phyloP scores from a whole-genome alignment of 2,797 vertebrate species.

The Tenualosa ilisha region DNA sequence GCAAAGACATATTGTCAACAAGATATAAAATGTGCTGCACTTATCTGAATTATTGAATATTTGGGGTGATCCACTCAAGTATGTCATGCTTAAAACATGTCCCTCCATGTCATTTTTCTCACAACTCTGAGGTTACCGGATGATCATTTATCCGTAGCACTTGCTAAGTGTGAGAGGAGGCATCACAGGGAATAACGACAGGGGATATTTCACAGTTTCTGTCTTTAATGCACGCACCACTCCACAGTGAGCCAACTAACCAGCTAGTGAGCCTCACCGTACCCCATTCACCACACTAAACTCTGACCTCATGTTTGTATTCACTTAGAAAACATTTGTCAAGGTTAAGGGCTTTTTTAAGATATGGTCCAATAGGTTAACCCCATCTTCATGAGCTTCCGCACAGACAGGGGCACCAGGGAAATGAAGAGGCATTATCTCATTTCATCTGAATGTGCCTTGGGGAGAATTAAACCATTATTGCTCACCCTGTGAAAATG shows the following conservation, averaged over 20 bases:
- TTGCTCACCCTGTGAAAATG: background rate
- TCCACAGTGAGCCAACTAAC: background rate
- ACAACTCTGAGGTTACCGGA: background rate
- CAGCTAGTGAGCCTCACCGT: background rate
- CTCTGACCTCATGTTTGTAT: background rate
- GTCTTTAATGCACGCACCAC: background rate
- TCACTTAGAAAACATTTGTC: background rate
- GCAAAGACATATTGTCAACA: background rate
- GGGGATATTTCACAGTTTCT: background rate
- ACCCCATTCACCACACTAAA: background rate
- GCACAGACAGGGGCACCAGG: background rate
- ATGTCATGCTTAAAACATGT: background rate
- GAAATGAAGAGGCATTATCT: constrained; percentile 15
- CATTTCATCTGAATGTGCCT: constrained; percentile 16
- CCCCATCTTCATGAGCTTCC: background rate
- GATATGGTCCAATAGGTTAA: background rate
- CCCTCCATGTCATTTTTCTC: background rate
- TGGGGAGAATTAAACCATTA: constrained; percentile 13
- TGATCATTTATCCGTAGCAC: background rate
- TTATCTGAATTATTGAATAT: background rate
- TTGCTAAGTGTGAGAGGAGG: background rate
- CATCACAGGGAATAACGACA: background rate
- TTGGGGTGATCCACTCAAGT: background rate
- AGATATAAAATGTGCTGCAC: background rate
- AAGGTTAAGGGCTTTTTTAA: background rate